Conservation (phyloP, 2,888 invertebrate genomes). For the Drosophila stalkeri region DNA sequence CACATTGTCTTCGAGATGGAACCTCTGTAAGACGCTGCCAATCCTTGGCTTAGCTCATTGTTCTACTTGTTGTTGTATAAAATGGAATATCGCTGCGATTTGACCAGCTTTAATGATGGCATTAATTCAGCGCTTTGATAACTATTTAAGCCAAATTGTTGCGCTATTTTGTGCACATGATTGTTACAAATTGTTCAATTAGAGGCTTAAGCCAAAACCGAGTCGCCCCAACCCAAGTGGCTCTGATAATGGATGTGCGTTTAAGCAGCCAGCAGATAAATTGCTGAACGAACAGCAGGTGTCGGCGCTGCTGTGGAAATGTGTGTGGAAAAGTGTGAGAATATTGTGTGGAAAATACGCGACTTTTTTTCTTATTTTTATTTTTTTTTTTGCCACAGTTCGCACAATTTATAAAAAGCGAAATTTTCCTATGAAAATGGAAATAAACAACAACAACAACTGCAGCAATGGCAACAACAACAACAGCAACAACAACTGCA, state of each 20-base stretch:
- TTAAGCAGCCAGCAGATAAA: constrained; percentile 77
- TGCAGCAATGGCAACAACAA: constrained; percentile 8
- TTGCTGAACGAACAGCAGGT: constrained; percentile 72
- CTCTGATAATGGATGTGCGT: constrained; percentile 75
- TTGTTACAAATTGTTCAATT: constrained; percentile 82
- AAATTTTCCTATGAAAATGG: constrained; percentile 62
- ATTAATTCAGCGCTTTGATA: constrained; percentile 73
- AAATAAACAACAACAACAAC: constrained; percentile 48
- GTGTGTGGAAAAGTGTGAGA: constrained; percentile 66
- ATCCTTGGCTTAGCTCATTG: constrained; percentile 41
- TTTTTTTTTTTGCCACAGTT: constrained; percentile 36
- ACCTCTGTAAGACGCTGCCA: constrained; percentile 13
- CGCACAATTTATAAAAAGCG: constrained; percentile 71
- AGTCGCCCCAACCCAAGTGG: constrained; percentile 16
- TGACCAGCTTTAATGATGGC: constrained; percentile 56
- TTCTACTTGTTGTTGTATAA: constrained; percentile 46
- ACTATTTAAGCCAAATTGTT: constrained; percentile 78
- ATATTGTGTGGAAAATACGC: constrained; percentile 48
- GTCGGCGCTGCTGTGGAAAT: constrained; percentile 47
- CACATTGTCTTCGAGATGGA: constrained; percentile 25
- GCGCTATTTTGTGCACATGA: constrained; percentile 79
- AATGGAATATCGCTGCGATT: constrained; percentile 41
- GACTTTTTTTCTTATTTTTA: constrained; percentile 14
- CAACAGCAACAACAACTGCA: constrained; percentile 7
- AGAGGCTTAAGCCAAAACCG: constrained; percentile 58